A percentile compares a stretch with the other conserved stretches of the same genome.
Evolutionary conservation across 2,888 invertebrate species (phyloP).

Genomic region (Lithophane socia): DNA sequence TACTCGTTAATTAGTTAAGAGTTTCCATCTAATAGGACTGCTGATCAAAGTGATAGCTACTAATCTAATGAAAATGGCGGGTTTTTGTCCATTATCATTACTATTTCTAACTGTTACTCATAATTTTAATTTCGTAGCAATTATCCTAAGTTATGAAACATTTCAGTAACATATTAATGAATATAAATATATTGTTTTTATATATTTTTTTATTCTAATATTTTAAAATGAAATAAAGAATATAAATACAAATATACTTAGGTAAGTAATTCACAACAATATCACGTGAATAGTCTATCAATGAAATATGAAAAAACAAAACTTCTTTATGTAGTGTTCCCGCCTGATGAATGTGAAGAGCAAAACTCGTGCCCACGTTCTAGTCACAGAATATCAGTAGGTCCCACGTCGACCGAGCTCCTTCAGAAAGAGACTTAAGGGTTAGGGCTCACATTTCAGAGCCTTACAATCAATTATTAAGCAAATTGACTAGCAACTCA

Average conservation of each 20-base stretch:
- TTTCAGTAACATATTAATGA: no score
- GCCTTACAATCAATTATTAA: not conserved
- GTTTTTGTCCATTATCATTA: not conserved
- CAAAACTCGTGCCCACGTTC: not conserved
- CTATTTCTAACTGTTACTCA: not conserved
- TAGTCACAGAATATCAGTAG: not conserved
- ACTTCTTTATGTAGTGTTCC: not conserved
- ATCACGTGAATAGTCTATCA: not conserved
- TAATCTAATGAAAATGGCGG: not conserved
- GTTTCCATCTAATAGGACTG: no score
- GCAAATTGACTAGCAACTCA: not conserved
- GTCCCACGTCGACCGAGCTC: not conserved
- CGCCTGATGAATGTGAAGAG: slow-evolving; percentile 26
- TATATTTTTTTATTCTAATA: no score
- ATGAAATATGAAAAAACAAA: not conserved
- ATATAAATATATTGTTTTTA: no score
- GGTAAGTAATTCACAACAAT: not conserved
- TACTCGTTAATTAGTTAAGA: no score
- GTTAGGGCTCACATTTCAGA: no score
- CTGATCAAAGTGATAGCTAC: no score
- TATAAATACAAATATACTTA: no score
- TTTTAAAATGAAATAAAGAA: no score
- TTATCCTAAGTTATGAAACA: no score
- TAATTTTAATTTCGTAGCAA: no score
- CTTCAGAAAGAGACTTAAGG: not conserved